Percentiles rank a stretch among this genome's conserved stretches.
Evolutionary conservation across 2,888 invertebrate species (phyloP).

Genomic region (Melolontha melolontha): DNA sequence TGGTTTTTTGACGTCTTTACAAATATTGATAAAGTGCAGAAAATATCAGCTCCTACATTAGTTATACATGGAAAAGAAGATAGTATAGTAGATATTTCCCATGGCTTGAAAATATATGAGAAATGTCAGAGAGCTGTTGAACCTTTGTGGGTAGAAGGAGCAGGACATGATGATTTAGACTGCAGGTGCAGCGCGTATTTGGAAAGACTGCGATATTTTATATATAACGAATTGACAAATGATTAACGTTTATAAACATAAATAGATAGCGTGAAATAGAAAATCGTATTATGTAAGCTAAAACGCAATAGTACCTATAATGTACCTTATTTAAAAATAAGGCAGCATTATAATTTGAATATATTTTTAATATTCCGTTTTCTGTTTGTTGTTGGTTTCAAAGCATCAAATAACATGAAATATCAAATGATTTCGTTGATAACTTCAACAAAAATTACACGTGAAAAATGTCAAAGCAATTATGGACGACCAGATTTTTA

Average conservation of each 20-base stretch:
- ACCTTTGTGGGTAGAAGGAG: conserved; percentile 97
- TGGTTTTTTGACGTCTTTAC: conserved; percentile 99
- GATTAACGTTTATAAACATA: conserved; percentile 72
- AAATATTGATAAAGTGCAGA: conserved; percentile 98
- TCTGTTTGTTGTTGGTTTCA: too few relatives aligned
- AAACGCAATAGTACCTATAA: too few relatives aligned
- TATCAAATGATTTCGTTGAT: too few relatives aligned
- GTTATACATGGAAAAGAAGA: conserved; percentile 99
- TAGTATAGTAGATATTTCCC: conserved; percentile 98
- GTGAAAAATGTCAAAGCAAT: too few relatives aligned
- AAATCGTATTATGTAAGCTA: too few relatives aligned
- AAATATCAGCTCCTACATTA: conserved; percentile 96
- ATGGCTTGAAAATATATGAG: conserved; percentile 97
- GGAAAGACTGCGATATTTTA: conserved; percentile 96
- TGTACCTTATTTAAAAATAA: too few relatives aligned
- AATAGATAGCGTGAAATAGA: neutral
- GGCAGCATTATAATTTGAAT: too few relatives aligned
- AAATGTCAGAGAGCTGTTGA: conserved; percentile 96
- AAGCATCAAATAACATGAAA: too few relatives aligned
- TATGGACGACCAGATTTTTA: too few relatives aligned
- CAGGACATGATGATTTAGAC: conserved; percentile 98
- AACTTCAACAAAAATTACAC: too few relatives aligned
- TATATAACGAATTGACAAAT: conserved; percentile 91
- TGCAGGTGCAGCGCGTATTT: conserved; percentile 93
- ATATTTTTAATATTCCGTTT: too few relatives aligned